A percentile compares a stretch with the other conserved stretches of the same genome.
Evolutionary conservation across 2,113 vertebrate genomes (phyloP).

Genomic region (Sander lucioperca): DNA sequence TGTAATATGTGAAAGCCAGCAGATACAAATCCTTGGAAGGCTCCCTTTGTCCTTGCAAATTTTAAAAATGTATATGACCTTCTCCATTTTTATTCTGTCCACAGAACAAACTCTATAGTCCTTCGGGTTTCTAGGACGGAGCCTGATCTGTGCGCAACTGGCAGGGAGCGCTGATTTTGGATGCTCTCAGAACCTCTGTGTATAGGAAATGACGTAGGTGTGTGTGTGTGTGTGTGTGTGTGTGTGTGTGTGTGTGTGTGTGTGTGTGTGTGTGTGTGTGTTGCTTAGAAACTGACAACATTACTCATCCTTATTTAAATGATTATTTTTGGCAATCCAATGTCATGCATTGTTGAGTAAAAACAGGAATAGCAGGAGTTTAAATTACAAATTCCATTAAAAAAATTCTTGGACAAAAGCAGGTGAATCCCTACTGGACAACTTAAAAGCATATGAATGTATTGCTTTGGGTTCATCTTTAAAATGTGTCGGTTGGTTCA

Average conservation of each 20-base stretch:
- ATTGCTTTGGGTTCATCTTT: background rate
- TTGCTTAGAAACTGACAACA: slow-evolving; percentile 82
- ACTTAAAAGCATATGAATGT: background rate
- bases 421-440: background rate
- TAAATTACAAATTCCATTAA: background rate
- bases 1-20: background rate
- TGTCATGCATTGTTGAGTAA: slow-evolving; percentile 26
- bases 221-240: slow-evolving; percentile 28
- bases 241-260: slow-evolving; percentile 34
- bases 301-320: slow-evolving; percentile 36
- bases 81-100: background rate
- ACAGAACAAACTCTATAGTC: background rate
- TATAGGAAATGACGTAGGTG: slow-evolving; percentile 83
- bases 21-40: background rate
- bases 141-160: slow-evolving; percentile 35
- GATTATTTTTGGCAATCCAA: slow-evolving; percentile 51
- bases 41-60: background rate
- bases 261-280: slow-evolving; percentile 16
- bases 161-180: slow-evolving; percentile 18
- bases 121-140: background rate
- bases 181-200: slow-evolving; percentile 37
- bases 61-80: too few relatives aligned
- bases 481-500: background rate
- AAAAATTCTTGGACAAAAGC: background rate
- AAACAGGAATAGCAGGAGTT: slow-evolving; percentile 8